Evolutionary conservation across 2,113 vertebrate genomes (phyloP), one percentile per base, ranked within the genome.

Genomic region (Amblyopsis rosae): DNA sequence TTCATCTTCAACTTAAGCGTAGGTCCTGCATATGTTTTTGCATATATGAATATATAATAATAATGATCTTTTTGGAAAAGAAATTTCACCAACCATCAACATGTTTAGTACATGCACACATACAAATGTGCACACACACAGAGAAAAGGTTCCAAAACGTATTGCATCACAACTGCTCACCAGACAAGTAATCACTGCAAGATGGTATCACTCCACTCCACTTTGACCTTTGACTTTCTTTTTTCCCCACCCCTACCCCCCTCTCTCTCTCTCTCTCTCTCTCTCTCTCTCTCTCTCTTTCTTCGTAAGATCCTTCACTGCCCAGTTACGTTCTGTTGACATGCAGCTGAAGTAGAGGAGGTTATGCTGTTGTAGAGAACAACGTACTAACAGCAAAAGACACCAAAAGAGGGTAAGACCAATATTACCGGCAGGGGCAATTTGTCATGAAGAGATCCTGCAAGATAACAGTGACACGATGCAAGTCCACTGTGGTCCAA

Each of bases 151-250:
- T 49, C 59, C 62, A 70, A 73, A 63, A 45, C 57, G 50, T 60
- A 47, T 51, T 67, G 81, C 75, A 72, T 78, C 62, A 62, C 67
- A 59, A 57, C 45, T 47, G 65, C 54, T 75, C 72, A 78, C 86
- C 80, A 61, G 75, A 74, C 72, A 75, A 62, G 54, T 76, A 88
- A 92, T 89, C 74, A 76, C 69, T 77, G 60, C 81, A 90, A 92
- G 88, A 89, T 84, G 77, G 73, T 79, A 70, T 72, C 59, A 12
- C 63, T 63, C 75, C 48, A 59, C 62, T 79, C 73, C 64, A 69
- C 65, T 58, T 61, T 82, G 69, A 88, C 86, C 86, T 88, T 62
- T 91, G 82, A 89, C 85, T 58, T 19, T 49, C n/a, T 64, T 15
- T 51, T 49, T 5, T 11, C 9, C 50, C 9, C 33, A 46, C 6